Evolutionary conservation across 2,888 invertebrate genomes (phyloP), one percentile per base, ranked within the genome.

Genomic region (Drosophila stalkeri): DNA sequence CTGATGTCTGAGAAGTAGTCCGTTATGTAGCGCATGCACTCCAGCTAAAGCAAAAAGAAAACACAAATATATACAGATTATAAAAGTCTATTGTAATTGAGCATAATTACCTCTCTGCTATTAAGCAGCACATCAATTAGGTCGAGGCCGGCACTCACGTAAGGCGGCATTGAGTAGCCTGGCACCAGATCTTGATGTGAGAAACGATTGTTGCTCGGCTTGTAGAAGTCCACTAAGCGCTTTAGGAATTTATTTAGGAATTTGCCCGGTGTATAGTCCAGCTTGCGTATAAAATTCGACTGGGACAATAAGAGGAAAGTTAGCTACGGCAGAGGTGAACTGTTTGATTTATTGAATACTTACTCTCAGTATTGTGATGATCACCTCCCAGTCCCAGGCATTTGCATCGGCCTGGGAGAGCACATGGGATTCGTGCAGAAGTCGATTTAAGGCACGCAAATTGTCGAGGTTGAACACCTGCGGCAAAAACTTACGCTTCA

Each of bases 351-450:
- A 8, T 11, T 11, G 6, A 12, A 20, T 12, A 7, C 86, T 88
- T 93, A 96, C 97, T 94, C 96, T 96, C 35, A 98, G 93, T 87
- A 98, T 95, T 47, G 97, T 96, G 73, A 96, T 94, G 73, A 99
- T 96, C n/a, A 97, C 94, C 85, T 97, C 96, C 98, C 98, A 99
- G 92, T 98, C 96, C 99, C 99, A 99, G 0, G 95, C 95, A 68
- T 95, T 95, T 6, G 96, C 96, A 88, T 98, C 98, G 82, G 97
- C 96, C 68, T 95, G 95, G 64, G 95, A 94, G 84, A 98, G 94
- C 5, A 99, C 98, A 77, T 96, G 95, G 2, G 97, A 96, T 80
- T 98, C 97, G 86, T 96, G 95, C 20, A 98, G 95, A 75, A 96
- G 93, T 81, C 95, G 95, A 89, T 96, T 95, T 70, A 95, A 95